phyloP scores from a whole-genome alignment of 2,888 invertebrate species.

The Epinotia nisella region DNA sequence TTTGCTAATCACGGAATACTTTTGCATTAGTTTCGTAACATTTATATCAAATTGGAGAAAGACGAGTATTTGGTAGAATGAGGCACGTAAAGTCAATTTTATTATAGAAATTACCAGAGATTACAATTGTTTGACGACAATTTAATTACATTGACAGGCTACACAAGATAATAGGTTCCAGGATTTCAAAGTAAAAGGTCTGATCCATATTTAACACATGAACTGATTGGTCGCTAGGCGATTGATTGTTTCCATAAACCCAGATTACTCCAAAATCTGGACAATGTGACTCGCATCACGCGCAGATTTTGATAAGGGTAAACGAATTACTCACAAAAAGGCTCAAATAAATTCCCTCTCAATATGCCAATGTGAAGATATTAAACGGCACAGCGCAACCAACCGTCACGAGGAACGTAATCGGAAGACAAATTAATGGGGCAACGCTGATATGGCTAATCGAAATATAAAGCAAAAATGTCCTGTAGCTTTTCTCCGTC shows the following conservation, averaged over 20 bases:
- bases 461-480: slow-evolving; percentile 10
- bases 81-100: no score
- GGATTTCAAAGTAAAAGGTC: not conserved
- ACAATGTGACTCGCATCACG: slow-evolving; percentile 57
- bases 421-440: slow-evolving; percentile 32
- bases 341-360: slow-evolving; percentile 55
- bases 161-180: no score
- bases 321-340: slow-evolving; percentile 60
- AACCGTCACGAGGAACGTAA: slow-evolving; percentile 31
- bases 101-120: no score
- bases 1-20: slow-evolving; percentile 25
- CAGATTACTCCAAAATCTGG: slow-evolving; percentile 53
- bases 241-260: slow-evolving; percentile 38
- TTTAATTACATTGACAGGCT: not conserved
- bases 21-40: not conserved
- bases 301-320: slow-evolving; percentile 59
- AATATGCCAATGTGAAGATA: slow-evolving; percentile 43
- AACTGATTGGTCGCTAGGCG: slow-evolving; percentile 1
- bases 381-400: slow-evolving; percentile 31
- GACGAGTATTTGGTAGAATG: not conserved
- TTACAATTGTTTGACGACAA: no score
- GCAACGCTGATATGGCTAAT: slow-evolving; percentile 9
- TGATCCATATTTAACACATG: not conserved
- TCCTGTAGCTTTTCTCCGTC: slow-evolving; percentile 2
- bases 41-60: not conserved